Conservation (phyloP, 2,797 vertebrate genomes). For the Neostethus bicornis region DNA sequence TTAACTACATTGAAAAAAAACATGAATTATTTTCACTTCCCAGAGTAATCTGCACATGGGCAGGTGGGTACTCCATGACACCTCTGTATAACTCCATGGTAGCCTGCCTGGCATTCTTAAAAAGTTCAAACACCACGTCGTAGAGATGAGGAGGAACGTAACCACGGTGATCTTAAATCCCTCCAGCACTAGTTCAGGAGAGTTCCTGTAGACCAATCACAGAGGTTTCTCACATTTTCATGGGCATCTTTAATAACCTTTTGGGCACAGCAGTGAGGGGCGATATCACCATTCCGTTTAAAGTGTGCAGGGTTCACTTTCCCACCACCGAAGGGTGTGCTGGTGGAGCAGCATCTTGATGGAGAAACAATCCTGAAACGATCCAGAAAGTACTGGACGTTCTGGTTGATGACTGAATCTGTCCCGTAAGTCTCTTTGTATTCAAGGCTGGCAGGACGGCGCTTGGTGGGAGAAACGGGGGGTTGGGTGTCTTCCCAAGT, state of each 20-base stretch:
- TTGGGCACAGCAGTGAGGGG: constrained; percentile 89
- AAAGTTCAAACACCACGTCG: constrained; percentile 99
- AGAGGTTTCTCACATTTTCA: constrained; percentile 93
- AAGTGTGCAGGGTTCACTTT: constrained; percentile 92
- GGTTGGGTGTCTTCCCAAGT: no score
- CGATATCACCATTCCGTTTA: constrained; percentile 98
- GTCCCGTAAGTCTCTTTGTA: constrained; percentile 95
- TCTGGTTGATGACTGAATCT: constrained; percentile 94
- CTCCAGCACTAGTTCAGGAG: constrained; percentile 90
- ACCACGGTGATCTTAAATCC: constrained; percentile 91
- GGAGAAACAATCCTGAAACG: constrained; percentile 99
- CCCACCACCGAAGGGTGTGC: constrained; percentile 94
- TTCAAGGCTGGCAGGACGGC: no score
- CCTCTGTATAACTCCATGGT: constrained; percentile 94
- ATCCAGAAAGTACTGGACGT: constrained; percentile 97
- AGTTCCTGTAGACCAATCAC: constrained; percentile 97
- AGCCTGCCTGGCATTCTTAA: constrained; percentile 99
- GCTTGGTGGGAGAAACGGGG: no score
- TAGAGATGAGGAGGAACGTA: constrained; percentile 98
- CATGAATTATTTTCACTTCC: constrained; percentile 92
- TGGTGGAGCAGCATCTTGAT: constrained; percentile 99
- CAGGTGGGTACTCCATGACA: constrained; percentile 84
- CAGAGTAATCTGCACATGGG: constrained; percentile 86
- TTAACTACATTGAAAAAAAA: no score
- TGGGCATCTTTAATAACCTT: constrained; percentile 96